Percentiles rank a stretch among this genome's conserved stretches.
Conservation (phyloP, 2,113 vertebrate genomes). For the Bostrychus sinensis region DNA sequence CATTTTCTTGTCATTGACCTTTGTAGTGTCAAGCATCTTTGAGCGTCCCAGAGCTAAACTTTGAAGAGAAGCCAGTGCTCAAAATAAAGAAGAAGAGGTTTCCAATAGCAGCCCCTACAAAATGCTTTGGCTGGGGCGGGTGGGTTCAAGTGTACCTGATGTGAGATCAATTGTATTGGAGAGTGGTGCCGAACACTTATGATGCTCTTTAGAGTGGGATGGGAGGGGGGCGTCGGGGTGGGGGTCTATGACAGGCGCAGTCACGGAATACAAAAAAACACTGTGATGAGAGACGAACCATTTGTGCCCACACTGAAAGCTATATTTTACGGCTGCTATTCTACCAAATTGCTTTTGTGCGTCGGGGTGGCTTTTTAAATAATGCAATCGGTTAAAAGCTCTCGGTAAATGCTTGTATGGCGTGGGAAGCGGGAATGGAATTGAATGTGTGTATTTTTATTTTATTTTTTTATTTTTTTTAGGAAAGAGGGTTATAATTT, state of each 20-base stretch:
- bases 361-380: conserved; percentile 78
- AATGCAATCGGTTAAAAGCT: conserved; percentile 81
- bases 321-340: conserved; percentile 74
- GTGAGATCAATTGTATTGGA: conserved; percentile 68
- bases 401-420: conserved; percentile 70
- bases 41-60: neutral
- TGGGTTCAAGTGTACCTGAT: conserved; percentile 62
- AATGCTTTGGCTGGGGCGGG: conserved; percentile 37
- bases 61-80: conserved; percentile 5
- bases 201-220: conserved; percentile 50
- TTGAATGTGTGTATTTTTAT: conserved; percentile 40
- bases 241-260: conserved; percentile 59
- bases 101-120: conserved; percentile 15
- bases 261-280: conserved; percentile 51
- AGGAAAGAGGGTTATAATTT: conserved; percentile 70
- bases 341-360: conserved; percentile 80
- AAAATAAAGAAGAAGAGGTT: conserved; percentile 32
- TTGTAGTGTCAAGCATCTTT: conserved; percentile 10
- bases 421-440: conserved; percentile 67
- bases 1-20: conserved; percentile 12
- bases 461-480: conserved; percentile 1
- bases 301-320: conserved; percentile 71
- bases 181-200: conserved; percentile 58
- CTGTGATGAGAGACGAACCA: conserved; percentile 66
- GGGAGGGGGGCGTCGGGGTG: conserved; percentile 43